Evolutionary conservation across 1,140 invertebrate genomes (phyloP).

Genomic region (Sweltsa coloradensis): DNA sequence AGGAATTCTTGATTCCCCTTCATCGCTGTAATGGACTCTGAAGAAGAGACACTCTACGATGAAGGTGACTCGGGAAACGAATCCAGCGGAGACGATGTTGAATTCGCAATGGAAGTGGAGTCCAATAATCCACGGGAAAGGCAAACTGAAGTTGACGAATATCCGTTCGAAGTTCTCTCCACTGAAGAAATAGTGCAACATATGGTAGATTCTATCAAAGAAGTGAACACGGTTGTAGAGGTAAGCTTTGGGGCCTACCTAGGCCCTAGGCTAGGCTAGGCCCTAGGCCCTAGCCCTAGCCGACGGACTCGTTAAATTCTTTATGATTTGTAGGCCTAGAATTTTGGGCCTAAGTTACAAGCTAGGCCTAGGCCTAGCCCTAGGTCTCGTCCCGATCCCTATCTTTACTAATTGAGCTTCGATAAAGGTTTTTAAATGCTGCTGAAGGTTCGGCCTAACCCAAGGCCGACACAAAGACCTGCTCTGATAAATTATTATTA

Average conservation of each 20-base stretch:
- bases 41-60: conserved; percentile 75
- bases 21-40: conserved; percentile 65
- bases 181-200: conserved; percentile 94
- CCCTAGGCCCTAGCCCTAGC: no score
- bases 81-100: conserved; percentile 81
- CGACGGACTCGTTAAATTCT: not conserved
- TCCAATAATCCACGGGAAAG: conserved; percentile 59
- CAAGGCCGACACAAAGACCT: no score
- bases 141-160: conserved; percentile 73
- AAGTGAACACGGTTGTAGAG: conserved; percentile 81
- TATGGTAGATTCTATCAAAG: conserved; percentile 94
- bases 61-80: conserved; percentile 86
- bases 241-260: conserved; percentile 33
- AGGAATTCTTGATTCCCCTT: conserved; percentile 9
- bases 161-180: conserved; percentile 85
- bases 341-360: no score
- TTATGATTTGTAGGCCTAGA: conserved; percentile 3
- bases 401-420: no score
- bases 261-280: not conserved
- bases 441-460: no score
- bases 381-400: no score
- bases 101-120: conserved; percentile 85
- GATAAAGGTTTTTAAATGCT: no score
- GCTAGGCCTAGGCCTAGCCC: no score
- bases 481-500: no score